These are phyloP conservation scores for Eupithecia exiguata DNA, from an alignment of 2,888 invertebrate genomes.

Conservation along the genomic window DNA sequence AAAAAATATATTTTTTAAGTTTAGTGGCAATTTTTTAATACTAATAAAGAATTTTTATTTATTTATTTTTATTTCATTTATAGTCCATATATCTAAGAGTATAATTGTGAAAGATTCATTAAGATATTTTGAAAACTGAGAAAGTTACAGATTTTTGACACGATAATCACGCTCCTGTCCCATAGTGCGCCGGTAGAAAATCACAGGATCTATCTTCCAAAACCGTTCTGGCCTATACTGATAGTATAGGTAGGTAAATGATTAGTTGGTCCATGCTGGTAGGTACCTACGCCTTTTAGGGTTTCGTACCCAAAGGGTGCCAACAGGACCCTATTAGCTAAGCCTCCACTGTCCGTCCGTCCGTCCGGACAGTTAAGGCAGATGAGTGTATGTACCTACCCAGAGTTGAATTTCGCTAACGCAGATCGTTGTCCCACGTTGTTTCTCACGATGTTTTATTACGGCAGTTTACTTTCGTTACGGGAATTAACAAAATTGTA, in stretches of 20 bases:
- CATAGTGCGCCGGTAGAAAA: too few relatives aligned
- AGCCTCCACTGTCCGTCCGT: neutral
- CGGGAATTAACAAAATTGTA: neutral
- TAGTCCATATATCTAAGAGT: too few relatives aligned
- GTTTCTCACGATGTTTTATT: neutral
- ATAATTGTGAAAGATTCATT: too few relatives aligned
- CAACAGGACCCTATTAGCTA: neutral
- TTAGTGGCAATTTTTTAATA: too few relatives aligned
- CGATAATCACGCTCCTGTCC: too few relatives aligned
- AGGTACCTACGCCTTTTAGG: conserved; percentile 1
- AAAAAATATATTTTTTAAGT: too few relatives aligned
- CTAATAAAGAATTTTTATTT: too few relatives aligned
- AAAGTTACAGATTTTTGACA: too few relatives aligned
- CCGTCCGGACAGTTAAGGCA: neutral
- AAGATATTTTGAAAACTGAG: too few relatives aligned
- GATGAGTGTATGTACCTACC: neutral
- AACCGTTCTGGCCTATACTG: neutral
- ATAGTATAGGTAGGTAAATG: too few relatives aligned
- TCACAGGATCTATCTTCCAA: neutral
- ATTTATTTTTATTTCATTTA: too few relatives aligned
- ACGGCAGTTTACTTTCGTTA: neutral
- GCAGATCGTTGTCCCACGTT: neutral
- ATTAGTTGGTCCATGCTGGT: too few relatives aligned
- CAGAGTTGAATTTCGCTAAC: neutral
- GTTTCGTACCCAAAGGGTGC: neutral